phyloP scores from a whole-genome alignment of 2,113 vertebrate genomes.

The Myrmecobius fasciatus region DNA sequence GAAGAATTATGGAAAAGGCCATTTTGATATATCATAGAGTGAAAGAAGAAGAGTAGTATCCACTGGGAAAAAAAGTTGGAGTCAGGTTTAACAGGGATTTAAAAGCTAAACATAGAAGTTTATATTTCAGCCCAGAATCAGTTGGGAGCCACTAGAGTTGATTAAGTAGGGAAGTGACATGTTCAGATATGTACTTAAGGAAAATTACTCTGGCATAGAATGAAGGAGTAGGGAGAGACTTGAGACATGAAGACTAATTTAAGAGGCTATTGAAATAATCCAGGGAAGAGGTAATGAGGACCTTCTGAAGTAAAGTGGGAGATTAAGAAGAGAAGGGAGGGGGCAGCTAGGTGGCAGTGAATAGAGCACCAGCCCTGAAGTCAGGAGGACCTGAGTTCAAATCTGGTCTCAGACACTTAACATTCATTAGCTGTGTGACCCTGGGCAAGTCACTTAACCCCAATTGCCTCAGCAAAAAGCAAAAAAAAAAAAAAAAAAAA shows the following conservation, averaged over 20 bases:
- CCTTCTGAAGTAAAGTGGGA: not conserved
- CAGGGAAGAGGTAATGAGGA: not conserved
- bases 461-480: no score
- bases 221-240: not conserved
- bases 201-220: not conserved
- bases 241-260: constrained; percentile 1
- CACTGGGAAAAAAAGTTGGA: constrained; percentile 7
- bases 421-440: no score
- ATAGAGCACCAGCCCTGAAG: no score
- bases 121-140: not conserved
- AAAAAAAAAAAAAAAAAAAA: no score
- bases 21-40: not conserved
- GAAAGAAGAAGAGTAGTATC: not conserved
- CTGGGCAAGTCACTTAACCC: no score
- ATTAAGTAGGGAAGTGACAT: constrained; percentile 36
- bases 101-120: not conserved
- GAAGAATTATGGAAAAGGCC: not conserved
- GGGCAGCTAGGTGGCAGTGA: no score
- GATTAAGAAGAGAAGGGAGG: not conserved
- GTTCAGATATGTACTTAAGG: constrained; percentile 19
- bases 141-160: constrained; percentile 3
- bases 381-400: no score
- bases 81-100: not conserved
- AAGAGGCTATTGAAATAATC: not conserved
- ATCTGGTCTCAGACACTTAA: no score